Conservation (phyloP, 2,888 invertebrate species). For the Drosophila bunnanda region DNA sequence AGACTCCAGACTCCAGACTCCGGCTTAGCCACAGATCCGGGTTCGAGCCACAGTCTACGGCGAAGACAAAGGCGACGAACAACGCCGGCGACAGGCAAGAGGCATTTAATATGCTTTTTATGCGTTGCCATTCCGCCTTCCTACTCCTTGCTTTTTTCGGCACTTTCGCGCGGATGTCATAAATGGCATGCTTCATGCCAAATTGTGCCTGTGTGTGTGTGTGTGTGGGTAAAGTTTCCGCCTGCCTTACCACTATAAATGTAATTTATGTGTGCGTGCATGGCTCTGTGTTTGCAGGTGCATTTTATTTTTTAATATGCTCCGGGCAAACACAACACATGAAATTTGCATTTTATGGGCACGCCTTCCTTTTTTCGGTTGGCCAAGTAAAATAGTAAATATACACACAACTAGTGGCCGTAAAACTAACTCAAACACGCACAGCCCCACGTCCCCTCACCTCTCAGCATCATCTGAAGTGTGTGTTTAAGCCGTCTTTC, state of each 20-base stretch:
- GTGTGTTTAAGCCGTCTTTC: slow-evolving; percentile 6
- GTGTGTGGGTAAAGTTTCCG: slow-evolving; percentile 49
- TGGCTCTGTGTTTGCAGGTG: slow-evolving; percentile 71
- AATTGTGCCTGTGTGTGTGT: slow-evolving; percentile 29
- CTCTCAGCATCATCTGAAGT: slow-evolving; percentile 7
- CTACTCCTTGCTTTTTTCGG: slow-evolving; percentile 23
- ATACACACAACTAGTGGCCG: slow-evolving; percentile 41
- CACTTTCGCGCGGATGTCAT: slow-evolving; percentile 72
- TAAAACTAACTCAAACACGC: slow-evolving; percentile 42
- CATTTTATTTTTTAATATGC: slow-evolving; percentile 74
- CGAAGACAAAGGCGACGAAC: slow-evolving; percentile 37
- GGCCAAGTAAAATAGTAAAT: slow-evolving; percentile 35
- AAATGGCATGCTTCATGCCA: slow-evolving; percentile 74
- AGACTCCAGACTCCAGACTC: slow-evolving; percentile 1
- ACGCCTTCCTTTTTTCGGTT: slow-evolving; percentile 21
- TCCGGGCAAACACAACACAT: slow-evolving; percentile 52
- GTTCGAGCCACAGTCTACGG: slow-evolving; percentile 11
- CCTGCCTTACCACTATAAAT: slow-evolving; percentile 65
- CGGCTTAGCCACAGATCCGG: slow-evolving; percentile 12
- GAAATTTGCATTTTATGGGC: slow-evolving; percentile 74
- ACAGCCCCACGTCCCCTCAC: slow-evolving; percentile 1
- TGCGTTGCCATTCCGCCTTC: slow-evolving; percentile 57
- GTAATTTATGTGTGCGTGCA: slow-evolving; percentile 68
- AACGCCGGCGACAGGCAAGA: slow-evolving; percentile 38
- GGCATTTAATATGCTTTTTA: slow-evolving; percentile 78